Percentiles rank a stretch among this genome's conserved stretches.
phyloP scores from a whole-genome alignment of 2,113 vertebrate species.

The Cheilinus undulatus region DNA sequence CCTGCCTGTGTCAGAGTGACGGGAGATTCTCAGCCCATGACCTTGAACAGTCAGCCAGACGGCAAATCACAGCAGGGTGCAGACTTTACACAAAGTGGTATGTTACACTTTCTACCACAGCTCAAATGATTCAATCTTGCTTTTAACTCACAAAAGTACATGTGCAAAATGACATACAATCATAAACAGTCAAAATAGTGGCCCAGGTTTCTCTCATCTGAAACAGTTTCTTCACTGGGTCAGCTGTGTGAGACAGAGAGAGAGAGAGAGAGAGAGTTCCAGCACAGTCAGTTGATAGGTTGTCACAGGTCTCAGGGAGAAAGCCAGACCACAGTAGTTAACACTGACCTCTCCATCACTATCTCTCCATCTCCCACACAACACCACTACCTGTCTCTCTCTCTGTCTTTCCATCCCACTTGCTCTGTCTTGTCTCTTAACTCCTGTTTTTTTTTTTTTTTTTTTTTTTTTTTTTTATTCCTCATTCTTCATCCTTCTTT shows the following conservation, averaged over 20 bases:
- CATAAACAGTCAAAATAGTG: background rate
- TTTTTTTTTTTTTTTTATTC: background rate
- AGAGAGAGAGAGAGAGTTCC: constrained; percentile 12
- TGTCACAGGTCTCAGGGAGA: constrained; percentile 72
- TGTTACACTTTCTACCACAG: background rate
- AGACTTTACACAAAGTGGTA: background rate
- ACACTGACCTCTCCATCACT: constrained; percentile 65
- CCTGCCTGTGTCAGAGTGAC: background rate
- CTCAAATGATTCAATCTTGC: constrained; percentile 12
- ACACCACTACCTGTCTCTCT: constrained; percentile 39
- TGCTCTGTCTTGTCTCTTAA: constrained; percentile 14
- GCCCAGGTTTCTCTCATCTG: constrained; percentile 42
- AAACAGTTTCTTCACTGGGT: constrained; percentile 53
- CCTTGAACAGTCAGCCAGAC: background rate
- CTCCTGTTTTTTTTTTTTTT: background rate
- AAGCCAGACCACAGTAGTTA: constrained; percentile 69
- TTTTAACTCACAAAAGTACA: background rate
- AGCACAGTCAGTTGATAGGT: constrained; percentile 61
- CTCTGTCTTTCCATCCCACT: constrained; percentile 7
- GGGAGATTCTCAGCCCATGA: background rate
- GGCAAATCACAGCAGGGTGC: background rate
- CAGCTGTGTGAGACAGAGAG: constrained; percentile 7
- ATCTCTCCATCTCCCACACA: constrained; percentile 54
- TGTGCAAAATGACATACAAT: background rate
- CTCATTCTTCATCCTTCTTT: background rate